A percentile compares a stretch with the other conserved stretches of the same genome.
These are phyloP conservation scores for Gadopsis marmoratus DNA, from an alignment of 2,797 vertebrate species.

Conservation along the genomic window DNA sequence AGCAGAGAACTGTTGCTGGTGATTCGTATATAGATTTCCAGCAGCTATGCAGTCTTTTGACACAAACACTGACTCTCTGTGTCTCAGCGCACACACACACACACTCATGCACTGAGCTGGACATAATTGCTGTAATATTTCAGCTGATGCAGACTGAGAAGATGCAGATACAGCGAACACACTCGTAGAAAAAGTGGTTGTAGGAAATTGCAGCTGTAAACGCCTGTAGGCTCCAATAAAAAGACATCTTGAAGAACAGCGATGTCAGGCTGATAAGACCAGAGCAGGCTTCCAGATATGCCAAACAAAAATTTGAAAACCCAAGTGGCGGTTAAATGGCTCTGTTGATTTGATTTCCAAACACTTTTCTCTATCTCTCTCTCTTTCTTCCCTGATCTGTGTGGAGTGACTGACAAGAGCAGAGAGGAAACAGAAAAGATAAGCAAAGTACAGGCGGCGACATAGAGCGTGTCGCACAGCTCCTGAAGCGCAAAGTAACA, in stretches of 20 bases:
- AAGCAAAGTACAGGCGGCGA: constrained; percentile 38
- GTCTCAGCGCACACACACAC: constrained; percentile 1
- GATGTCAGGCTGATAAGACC: constrained; percentile 61
- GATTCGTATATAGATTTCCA: constrained; percentile 52
- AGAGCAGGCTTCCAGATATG: constrained; percentile 37
- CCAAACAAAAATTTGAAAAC: constrained; percentile 52
- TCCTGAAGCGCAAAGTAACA: constrained; percentile 66
- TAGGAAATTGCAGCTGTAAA: constrained; percentile 49
- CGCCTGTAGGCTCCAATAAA: constrained; percentile 53
- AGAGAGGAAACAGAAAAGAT: constrained; percentile 62
- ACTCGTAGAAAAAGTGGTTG: constrained; percentile 21
- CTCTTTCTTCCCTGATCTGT: constrained; percentile 37
- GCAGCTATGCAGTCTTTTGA: constrained; percentile 51
- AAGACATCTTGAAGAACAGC: constrained; percentile 55
- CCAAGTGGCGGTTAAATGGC: constrained; percentile 56
- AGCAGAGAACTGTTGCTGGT: constrained; percentile 55
- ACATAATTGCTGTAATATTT: constrained; percentile 67
- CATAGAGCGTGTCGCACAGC: constrained; percentile 46
- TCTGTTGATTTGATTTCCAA: constrained; percentile 65
- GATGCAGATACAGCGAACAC: constrained; percentile 42
- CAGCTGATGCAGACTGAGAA: constrained; percentile 50
- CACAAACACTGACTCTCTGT: constrained; percentile 27
- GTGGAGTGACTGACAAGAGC: constrained; percentile 45
- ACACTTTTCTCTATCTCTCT: constrained; percentile 16
- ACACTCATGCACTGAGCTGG: constrained; percentile 35